Conservation (phyloP, 2,888 invertebrate species). For the Mesorhabditis spiculigera region DNA sequence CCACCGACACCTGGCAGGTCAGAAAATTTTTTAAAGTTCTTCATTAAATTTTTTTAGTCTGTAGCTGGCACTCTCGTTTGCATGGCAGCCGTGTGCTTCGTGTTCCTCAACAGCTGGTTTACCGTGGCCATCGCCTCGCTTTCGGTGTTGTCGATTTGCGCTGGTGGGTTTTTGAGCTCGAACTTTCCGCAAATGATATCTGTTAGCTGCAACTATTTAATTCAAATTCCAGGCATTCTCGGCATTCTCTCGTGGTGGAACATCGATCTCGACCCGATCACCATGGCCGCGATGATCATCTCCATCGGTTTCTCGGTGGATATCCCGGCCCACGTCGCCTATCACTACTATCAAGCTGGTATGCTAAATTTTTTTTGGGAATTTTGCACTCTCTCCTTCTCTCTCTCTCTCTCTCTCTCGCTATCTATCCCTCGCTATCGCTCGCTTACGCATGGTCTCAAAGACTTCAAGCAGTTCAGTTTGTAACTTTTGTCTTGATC, state of each 20-base stretch:
- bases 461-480: background rate
- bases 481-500: conserved; percentile 12
- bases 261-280: conserved; percentile 54
- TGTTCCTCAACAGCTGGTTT: conserved; percentile 52
- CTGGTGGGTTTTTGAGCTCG: conserved; percentile 16
- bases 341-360: conserved; percentile 49
- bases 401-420: too few species aligned
- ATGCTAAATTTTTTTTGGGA: background rate
- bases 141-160: conserved; percentile 47
- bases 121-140: conserved; percentile 51
- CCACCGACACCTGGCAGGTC: conserved; percentile 46
- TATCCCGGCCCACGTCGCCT: conserved; percentile 53
- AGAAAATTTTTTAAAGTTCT: background rate
- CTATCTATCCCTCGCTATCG: too few species aligned
- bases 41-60: conserved; percentile 26
- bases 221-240: conserved; percentile 43
- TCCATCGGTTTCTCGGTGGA: conserved; percentile 55
- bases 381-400: too few species aligned
- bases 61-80: conserved; percentile 51
- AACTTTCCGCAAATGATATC: too few species aligned
- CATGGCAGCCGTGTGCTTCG: conserved; percentile 53
- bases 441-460: background rate
- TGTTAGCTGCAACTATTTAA: background rate
- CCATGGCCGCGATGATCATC: conserved; percentile 55
- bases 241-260: conserved; percentile 49